These are phyloP conservation scores for Zoanthus sansibaricus DNA, from an alignment of 92 coral and sea anemone species.

Conservation along the genomic window DNA sequence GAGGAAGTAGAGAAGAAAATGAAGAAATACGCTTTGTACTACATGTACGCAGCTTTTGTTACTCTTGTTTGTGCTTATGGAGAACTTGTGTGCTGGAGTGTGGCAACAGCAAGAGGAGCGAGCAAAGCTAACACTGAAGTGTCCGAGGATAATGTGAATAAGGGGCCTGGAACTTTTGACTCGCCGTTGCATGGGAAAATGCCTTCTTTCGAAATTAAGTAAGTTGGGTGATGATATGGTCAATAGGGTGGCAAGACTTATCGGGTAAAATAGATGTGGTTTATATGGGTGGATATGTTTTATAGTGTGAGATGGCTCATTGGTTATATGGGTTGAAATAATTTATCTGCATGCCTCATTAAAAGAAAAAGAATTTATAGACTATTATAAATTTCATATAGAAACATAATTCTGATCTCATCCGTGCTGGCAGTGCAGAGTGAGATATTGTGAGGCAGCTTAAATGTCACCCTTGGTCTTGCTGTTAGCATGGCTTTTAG, in stretches of 20 bases:
- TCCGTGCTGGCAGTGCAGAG: too few relatives aligned
- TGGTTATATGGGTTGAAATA: not conserved
- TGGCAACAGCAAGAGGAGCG: constrained; percentile 82
- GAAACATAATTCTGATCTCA: too few relatives aligned
- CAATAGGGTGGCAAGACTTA: not conserved
- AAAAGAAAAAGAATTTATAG: too few relatives aligned
- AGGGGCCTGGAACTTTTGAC: constrained; percentile 47
- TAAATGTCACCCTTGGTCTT: too few relatives aligned
- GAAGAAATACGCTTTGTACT: constrained; percentile 82
- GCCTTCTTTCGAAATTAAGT: not conserved
- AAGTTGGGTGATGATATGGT: not conserved
- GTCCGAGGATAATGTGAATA: constrained; percentile 54
- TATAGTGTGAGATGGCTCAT: not conserved
- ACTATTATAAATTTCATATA: too few relatives aligned
- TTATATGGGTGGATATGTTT: not conserved
- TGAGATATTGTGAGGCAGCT: too few relatives aligned
- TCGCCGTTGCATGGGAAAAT: constrained; percentile 23
- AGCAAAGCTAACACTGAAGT: constrained; percentile 46
- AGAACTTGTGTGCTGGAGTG: constrained; percentile 87
- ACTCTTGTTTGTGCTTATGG: constrained; percentile 92
- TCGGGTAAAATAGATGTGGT: not conserved
- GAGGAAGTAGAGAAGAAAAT: constrained; percentile 69
- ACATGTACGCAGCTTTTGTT: constrained; percentile 83
- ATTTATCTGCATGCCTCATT: too few relatives aligned
- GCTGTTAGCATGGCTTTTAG: too few relatives aligned